phyloP scores from a whole-genome alignment of 2,113 vertebrate genomes.

The Puntigrus tetrazona region DNA sequence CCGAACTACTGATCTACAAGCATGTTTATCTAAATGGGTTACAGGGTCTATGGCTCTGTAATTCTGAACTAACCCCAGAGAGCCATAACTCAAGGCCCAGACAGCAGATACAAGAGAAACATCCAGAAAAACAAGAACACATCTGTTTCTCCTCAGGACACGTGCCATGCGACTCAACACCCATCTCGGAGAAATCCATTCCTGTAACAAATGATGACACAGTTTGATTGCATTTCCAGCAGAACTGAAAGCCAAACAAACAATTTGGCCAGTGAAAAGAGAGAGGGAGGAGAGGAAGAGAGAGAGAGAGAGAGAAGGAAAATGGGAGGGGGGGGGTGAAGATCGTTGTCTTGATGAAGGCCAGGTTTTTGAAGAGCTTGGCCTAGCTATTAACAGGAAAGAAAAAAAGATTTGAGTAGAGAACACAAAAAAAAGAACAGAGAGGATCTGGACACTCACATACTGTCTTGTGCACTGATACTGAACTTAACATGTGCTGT shows the following conservation, averaged over 20 bases:
- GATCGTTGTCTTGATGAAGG: conserved; percentile 24
- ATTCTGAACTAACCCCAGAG: conserved; percentile 42
- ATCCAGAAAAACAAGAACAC: conserved; percentile 39
- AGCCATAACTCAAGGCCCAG: conserved; percentile 31
- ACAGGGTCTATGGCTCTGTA: conserved; percentile 27
- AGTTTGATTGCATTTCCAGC: conserved; percentile 35
- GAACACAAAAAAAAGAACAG: background rate
- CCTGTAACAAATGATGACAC: conserved; percentile 45
- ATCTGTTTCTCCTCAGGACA: conserved; percentile 41
- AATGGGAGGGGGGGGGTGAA: background rate
- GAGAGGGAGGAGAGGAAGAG: background rate
- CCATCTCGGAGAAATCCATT: conserved; percentile 30
- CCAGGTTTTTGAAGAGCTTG: conserved; percentile 17
- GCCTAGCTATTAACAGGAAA: background rate
- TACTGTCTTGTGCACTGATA: too few species aligned
- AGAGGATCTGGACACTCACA: background rate
- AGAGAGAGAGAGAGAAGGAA: background rate
- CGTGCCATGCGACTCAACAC: conserved; percentile 36
- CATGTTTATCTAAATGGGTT: conserved; percentile 44
- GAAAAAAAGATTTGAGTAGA: background rate
- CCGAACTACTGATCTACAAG: conserved; percentile 37
- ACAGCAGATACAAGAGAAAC: conserved; percentile 40
- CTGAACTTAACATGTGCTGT: background rate
- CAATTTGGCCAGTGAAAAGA: conserved; percentile 5
- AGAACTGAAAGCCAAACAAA: conserved; percentile 20